Evolutionary conservation across 1,140 invertebrate species (phyloP).

Genomic region (Ectropis grisescens): DNA sequence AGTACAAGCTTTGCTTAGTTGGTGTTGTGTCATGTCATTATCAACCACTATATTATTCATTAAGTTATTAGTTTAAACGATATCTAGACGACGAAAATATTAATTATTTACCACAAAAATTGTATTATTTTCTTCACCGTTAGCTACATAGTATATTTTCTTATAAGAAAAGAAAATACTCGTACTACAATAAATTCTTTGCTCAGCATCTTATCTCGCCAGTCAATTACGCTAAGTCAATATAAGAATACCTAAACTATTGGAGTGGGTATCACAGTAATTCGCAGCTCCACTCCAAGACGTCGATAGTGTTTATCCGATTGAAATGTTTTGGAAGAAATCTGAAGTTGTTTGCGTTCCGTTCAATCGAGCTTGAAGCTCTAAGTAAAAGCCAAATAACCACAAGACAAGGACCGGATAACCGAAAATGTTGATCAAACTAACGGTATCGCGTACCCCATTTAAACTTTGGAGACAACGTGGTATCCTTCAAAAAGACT

Average conservation of each 20-base stretch:
- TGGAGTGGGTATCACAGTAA: slow-evolving; percentile 25
- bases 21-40: too few relatives aligned
- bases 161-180: neutral
- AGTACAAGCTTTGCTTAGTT: too few relatives aligned
- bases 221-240: neutral
- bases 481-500: too few relatives aligned
- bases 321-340: slow-evolving; percentile 41
- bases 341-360: slow-evolving; percentile 56
- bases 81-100: neutral
- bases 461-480: too few relatives aligned
- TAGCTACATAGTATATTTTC: too few relatives aligned
- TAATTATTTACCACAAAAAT: neutral
- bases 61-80: too few relatives aligned
- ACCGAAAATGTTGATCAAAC: too few relatives aligned
- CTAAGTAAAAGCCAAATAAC: too few relatives aligned
- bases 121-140: neutral
- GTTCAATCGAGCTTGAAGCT: slow-evolving; percentile 55
- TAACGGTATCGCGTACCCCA: too few relatives aligned
- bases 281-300: slow-evolving; percentile 18
- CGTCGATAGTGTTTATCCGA: slow-evolving; percentile 45
- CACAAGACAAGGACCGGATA: too few relatives aligned
- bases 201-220: neutral
- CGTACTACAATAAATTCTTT: neutral
- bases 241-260: slow-evolving; percentile 11
- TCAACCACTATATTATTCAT: too few relatives aligned